These are phyloP conservation scores for Pipra filicauda DNA, from an alignment of 2,113 vertebrate genomes.

Conservation along the genomic window DNA sequence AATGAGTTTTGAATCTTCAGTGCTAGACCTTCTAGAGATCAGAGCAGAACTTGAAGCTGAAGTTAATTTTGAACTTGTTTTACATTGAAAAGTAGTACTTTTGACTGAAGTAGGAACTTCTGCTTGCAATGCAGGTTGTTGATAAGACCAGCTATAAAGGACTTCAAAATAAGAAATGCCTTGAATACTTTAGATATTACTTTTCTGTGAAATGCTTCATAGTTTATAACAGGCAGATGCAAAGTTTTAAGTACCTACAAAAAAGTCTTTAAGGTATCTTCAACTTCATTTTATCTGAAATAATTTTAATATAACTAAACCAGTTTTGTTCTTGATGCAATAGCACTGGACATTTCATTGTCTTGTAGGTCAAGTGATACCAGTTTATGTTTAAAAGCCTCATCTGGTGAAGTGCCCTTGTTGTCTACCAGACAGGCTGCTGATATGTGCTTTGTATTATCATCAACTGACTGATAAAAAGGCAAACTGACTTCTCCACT, in stretches of 20 bases:
- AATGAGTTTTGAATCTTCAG: neutral
- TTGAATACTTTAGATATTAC: neutral
- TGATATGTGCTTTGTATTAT: neutral
- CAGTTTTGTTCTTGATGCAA: neutral
- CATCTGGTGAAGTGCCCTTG: neutral
- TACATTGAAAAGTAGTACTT: neutral
- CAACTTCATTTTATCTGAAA: neutral
- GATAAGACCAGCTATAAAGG: neutral
- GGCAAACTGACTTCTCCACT: neutral
- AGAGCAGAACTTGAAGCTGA: neutral
- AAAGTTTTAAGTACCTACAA: neutral
- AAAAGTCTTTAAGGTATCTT: neutral
- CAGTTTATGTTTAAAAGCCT: neutral
- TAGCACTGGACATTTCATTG: accelerated
- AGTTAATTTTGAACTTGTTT: neutral
- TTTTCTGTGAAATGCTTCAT: neutral
- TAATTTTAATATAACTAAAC: neutral
- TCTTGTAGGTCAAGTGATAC: neutral
- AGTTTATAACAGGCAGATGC: neutral
- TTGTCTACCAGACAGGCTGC: neutral
- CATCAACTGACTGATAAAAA: neutral
- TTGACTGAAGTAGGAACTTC: neutral
- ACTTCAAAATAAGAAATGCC: neutral
- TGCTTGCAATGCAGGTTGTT: neutral
- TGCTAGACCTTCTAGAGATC: neutral